A percentile compares a stretch with the other conserved stretches of the same genome.
These are phyloP conservation scores for Tetragonula carbonaria DNA, from an alignment of 2,888 invertebrate species.

Conservation along the genomic window DNA sequence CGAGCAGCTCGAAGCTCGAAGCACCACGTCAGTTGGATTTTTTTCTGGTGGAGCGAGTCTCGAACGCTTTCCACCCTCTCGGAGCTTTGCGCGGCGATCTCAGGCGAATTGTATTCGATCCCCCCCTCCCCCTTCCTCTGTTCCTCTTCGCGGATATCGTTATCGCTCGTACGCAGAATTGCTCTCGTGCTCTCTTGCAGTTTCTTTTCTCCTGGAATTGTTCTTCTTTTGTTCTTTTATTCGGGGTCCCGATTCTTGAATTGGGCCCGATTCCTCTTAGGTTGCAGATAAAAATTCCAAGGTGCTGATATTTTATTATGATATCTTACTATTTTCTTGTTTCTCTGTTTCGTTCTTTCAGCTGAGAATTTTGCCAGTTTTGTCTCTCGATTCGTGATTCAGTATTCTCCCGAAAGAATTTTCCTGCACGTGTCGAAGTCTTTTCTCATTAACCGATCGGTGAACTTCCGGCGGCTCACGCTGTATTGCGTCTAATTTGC, in stretches of 20 bases:
- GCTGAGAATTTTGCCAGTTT: too few relatives aligned
- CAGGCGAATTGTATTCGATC: slow-evolving; percentile 50
- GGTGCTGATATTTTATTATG: too few relatives aligned
- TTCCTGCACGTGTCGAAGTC: too few relatives aligned
- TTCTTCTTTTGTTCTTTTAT: not conserved
- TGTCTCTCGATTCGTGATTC: too few relatives aligned
- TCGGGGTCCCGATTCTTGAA: not conserved
- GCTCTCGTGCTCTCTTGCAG: too few relatives aligned
- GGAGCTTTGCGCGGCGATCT: slow-evolving; percentile 37
- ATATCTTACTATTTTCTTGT: too few relatives aligned
- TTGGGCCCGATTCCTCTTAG: not conserved
- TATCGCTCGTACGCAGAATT: slow-evolving; percentile 34
- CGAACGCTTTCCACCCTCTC: slow-evolving; percentile 16
- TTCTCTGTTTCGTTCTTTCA: too few relatives aligned
- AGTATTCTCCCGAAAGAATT: too few relatives aligned
- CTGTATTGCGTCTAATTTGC: too few relatives aligned
- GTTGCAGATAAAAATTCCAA: not conserved
- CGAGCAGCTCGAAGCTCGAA: not conserved
- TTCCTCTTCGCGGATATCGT: slow-evolving; percentile 34
- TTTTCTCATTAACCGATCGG: too few relatives aligned
- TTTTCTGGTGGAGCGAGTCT: slow-evolving; percentile 25
- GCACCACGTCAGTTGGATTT: slow-evolving; percentile 33
- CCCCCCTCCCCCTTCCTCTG: not conserved
- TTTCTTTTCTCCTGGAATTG: too few relatives aligned
- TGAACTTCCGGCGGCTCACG: too few relatives aligned